Evolutionary conservation across 2,113 vertebrate species (phyloP), one percentile per base, ranked within the genome.

Genomic region (Oncorhynchus gorbuscha): DNA sequence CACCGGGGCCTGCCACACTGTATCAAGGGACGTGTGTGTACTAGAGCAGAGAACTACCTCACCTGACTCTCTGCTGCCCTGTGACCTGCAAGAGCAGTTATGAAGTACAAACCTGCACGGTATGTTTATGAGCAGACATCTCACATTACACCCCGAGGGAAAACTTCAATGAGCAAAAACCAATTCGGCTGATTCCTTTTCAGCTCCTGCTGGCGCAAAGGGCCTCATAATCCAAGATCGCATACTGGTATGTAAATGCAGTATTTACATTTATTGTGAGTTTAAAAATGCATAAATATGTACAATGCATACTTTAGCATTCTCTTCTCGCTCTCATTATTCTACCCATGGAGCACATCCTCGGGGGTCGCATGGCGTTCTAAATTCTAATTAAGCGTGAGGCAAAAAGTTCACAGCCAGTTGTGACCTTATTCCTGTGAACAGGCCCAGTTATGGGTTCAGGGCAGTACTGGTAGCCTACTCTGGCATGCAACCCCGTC

Each of bases 331-430:
- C 16, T 59, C n/a, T 90, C 86, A 89, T 92, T 92, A 91, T 88
- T 90, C 85, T 59, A 74, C 75, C 69, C 26, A 71, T 81, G 74
- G 73, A 82, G 82, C 82, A 83, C 78, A 82, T 83, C 82, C 86
- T 48, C 80, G 55, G 88, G 88, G 79, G 88, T 87, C 86, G 3
- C 30, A 78, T 78, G 82, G 67, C 71, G 78, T 82, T 85, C 75
- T 89, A 87, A 91, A 88, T 85, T 81, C 83, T 90, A 92, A 89
- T 91, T 89, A 89, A 85, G 84, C 81, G 70, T 22, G 76, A 79
- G 77, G 84, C 79, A 84, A 85, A 83, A 79, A 80, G 85, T 84
- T 88, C 78, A 39, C 71, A 67, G 80, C 68, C 73, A 61, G 59
- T 79, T 11, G 61, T 84, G 90, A 90, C 89, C 86, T 83, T 22